Conservation (phyloP, 2,113 vertebrate genomes). For the Megaceryle torquata region DNA sequence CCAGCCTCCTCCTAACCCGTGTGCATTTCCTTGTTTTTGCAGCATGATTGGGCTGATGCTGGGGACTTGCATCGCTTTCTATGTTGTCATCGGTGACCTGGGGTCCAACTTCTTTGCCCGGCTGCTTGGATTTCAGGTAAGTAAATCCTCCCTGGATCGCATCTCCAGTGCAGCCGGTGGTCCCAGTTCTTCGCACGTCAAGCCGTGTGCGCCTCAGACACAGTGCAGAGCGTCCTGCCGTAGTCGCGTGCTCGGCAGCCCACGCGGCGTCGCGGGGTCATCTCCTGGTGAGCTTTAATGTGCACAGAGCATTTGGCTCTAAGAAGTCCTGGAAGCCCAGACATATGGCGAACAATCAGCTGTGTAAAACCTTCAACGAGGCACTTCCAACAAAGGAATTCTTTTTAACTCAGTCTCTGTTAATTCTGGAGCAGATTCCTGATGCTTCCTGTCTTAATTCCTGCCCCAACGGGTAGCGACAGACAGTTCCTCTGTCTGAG, state of each 20-base stretch:
- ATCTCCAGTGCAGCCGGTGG: neutral
- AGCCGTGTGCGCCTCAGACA: neutral
- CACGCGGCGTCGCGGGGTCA: neutral
- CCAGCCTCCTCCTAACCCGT: neutral
- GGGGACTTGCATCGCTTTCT: constrained; percentile 97
- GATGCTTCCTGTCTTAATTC: constrained; percentile 11
- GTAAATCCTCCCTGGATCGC: neutral
- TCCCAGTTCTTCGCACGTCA: neutral
- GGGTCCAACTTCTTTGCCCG: constrained; percentile 94
- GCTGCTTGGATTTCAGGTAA: constrained; percentile 89
- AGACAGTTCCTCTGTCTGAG: neutral
- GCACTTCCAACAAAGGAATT: constrained; percentile 4
- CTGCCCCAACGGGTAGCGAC: neutral
- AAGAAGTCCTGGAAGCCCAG: neutral
- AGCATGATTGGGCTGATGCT: constrained; percentile 98
- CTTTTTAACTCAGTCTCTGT: neutral
- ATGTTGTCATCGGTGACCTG: constrained; percentile 95
- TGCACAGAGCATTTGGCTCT: neutral
- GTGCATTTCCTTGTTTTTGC: neutral
- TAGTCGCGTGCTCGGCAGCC: neutral
- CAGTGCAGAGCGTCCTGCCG: neutral
- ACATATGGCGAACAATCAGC: neutral
- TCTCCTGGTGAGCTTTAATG: neutral
- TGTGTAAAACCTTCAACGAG: neutral
- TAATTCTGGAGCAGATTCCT: constrained; percentile 27